Conservation (phyloP, 2,113 vertebrate genomes). For the Galemys pyrenaicus region DNA sequence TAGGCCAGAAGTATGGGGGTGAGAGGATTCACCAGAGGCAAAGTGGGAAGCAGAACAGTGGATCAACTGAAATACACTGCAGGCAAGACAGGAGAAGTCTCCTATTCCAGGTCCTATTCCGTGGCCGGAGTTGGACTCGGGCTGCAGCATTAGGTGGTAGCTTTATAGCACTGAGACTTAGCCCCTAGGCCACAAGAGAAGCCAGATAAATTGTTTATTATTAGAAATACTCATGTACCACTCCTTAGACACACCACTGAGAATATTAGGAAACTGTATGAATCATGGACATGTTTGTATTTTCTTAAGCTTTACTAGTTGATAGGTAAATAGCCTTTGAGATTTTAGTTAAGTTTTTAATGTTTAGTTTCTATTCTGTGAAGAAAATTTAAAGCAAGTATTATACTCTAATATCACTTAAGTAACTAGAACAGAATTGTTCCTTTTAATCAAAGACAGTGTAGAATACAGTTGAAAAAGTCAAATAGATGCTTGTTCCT, state of each 20-base stretch:
- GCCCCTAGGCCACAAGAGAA: no score
- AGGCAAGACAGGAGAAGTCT: no score
- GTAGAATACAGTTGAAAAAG: background rate
- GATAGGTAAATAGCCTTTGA: background rate
- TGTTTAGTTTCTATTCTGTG: background rate
- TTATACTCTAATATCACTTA: constrained; percentile 29
- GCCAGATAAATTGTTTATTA: background rate
- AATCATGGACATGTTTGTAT: background rate
- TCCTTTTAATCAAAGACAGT: background rate
- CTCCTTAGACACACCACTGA: background rate
- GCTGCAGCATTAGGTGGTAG: no score
- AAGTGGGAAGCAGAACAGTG: no score
- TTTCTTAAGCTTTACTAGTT: background rate
- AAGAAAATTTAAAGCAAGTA: background rate
- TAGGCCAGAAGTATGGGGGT: no score
- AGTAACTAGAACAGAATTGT: constrained; percentile 15
- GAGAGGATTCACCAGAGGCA: no score
- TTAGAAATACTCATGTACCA: background rate
- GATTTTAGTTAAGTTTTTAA: background rate
- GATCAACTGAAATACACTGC: no score
- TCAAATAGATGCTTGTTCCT: background rate
- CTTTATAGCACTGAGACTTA: no score
- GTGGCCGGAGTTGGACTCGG: no score
- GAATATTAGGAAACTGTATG: background rate
- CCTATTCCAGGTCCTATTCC: no score